Evolutionary conservation across 2,888 invertebrate genomes (phyloP).

Genomic region (Tenthredo notha): DNA sequence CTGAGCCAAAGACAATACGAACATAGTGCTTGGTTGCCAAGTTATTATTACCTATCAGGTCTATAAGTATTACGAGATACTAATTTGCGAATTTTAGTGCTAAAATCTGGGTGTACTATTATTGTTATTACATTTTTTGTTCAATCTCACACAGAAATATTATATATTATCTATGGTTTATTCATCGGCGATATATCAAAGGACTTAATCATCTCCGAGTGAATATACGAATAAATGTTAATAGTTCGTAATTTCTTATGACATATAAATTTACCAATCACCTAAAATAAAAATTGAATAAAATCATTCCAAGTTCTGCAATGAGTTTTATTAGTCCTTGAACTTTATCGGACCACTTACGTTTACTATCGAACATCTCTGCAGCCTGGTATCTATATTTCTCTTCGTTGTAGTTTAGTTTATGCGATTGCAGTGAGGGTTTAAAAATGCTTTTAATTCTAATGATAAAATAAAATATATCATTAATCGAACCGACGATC

Average conservation of each 20-base stretch:
- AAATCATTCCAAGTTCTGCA: not conserved
- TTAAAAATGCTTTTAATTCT: not conserved
- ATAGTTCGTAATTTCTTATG: not conserved
- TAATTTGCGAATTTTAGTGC: not conserved
- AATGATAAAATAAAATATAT: not conserved
- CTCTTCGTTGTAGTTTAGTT: not conserved
- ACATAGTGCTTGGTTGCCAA: not conserved
- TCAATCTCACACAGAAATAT: not conserved
- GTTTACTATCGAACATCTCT: conserved; percentile 24
- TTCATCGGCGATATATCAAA: not conserved
- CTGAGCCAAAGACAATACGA: conserved; percentile 11
- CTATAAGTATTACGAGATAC: not conserved
- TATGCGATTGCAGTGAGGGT: not conserved
- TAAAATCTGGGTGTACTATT: not conserved
- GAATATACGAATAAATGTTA: not conserved
- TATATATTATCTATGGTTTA: not conserved
- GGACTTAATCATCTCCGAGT: not conserved
- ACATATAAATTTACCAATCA: not conserved
- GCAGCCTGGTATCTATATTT: not conserved
- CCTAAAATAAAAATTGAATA: not conserved
- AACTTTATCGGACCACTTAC: conserved; percentile 20
- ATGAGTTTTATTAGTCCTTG: not conserved
- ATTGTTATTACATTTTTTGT: not conserved
- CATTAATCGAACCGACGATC: not conserved
- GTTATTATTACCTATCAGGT: not conserved